A percentile compares a stretch with the other conserved stretches of the same genome.
phyloP scores from a whole-genome alignment of 2,797 vertebrate species.

The Rhabdomys pumilio region DNA sequence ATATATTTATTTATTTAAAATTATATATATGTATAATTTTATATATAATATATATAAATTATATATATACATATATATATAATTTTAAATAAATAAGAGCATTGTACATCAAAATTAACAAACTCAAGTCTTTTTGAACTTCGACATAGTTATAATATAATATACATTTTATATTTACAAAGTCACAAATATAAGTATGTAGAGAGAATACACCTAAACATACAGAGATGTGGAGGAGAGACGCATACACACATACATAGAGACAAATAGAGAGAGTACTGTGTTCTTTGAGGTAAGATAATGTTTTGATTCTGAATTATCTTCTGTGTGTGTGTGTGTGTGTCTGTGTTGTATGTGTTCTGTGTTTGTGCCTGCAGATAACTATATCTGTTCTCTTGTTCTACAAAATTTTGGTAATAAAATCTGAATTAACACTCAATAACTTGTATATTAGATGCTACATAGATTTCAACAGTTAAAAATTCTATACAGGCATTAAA shows the following conservation, averaged over 20 bases:
- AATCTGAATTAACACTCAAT: background rate
- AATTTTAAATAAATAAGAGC: background rate
- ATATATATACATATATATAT: background rate
- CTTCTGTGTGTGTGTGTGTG: background rate
- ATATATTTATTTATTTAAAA: too few species aligned
- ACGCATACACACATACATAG: background rate
- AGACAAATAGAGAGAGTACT: background rate
- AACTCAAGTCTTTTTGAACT: background rate
- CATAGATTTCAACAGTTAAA: constrained; percentile 6
- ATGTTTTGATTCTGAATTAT: background rate
- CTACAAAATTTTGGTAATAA: background rate
- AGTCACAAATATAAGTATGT: background rate
- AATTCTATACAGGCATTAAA: background rate
- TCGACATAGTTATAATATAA: background rate
- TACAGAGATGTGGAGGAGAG: background rate
- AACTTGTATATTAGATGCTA: background rate
- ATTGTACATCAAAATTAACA: background rate
- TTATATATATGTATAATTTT: background rate
- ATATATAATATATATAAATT: background rate
- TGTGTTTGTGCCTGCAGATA: background rate
- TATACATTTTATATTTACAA: too few species aligned
- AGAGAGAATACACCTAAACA: background rate
- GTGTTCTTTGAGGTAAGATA: background rate
- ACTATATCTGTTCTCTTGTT: background rate
- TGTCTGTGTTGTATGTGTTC: background rate